Conservation (phyloP, 2,113 vertebrate genomes). For the Himantopus leucocephalus region DNA sequence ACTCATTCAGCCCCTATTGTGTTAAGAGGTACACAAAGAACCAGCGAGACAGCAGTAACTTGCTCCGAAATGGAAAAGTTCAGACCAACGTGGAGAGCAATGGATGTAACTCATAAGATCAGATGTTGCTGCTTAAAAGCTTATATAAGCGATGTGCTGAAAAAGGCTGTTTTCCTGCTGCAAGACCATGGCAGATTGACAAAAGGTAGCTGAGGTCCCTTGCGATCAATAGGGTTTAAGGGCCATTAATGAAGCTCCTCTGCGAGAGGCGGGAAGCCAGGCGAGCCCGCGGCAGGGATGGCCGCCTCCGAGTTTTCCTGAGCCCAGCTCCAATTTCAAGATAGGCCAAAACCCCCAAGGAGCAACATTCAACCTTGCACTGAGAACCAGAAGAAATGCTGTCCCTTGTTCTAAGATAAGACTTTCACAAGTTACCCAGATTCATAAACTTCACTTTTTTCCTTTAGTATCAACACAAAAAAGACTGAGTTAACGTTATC, state of each 20-base stretch:
- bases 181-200: background rate
- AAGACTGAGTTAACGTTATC: background rate
- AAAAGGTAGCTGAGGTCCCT: background rate
- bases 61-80: background rate
- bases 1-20: background rate
- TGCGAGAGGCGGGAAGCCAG: background rate
- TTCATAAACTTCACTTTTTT: background rate
- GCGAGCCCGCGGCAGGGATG: background rate
- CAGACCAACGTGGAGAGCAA: background rate
- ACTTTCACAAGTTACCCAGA: background rate
- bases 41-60: background rate
- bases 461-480: background rate
- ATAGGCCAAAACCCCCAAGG: background rate
- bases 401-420: background rate
- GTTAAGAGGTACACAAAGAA: background rate
- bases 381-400: background rate
- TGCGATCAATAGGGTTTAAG: background rate
- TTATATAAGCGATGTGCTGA: accelerated
- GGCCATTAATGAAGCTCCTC: background rate
- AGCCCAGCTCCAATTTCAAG: background rate
- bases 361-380: background rate
- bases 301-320: background rate
- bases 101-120: background rate
- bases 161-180: background rate
- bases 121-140: background rate